Conservation (phyloP, 1,140 invertebrate genomes). For the Aphidius gifuensis region DNA sequence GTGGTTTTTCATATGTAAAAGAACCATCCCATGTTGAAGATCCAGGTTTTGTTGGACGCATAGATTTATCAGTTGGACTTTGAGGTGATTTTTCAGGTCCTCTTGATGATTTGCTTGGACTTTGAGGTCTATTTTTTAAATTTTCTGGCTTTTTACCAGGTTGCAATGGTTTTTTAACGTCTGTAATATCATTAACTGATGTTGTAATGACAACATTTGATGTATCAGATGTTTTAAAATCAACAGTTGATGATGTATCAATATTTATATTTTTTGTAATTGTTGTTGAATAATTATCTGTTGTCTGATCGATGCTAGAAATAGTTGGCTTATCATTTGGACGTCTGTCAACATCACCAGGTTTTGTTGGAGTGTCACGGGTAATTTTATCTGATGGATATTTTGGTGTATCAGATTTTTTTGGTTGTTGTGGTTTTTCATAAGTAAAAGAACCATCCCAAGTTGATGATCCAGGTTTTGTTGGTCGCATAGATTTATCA, state of each 20-base stretch:
- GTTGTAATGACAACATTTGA: conserved; percentile 19
- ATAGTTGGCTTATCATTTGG: conserved; percentile 7
- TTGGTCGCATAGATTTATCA: conserved; percentile 19
- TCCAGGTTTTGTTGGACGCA: conserved; percentile 24
- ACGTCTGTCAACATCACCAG: conserved; percentile 4
- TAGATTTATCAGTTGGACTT: conserved; percentile 24
- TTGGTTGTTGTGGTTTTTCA: conserved; percentile 21
- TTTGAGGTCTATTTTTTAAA: conserved; percentile 7
- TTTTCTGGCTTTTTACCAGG: conserved; percentile 13
- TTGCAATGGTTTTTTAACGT: neutral
- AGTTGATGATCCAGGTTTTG: conserved; percentile 27
- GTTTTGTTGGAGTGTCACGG: neutral
- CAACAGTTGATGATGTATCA: conserved; percentile 18
- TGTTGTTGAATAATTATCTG: conserved; percentile 11
- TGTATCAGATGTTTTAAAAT: conserved; percentile 14
- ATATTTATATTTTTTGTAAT: conserved; percentile 19
- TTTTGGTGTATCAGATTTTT: conserved; percentile 3
- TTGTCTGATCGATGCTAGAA: conserved; percentile 9
- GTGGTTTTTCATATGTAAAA: conserved; percentile 28
- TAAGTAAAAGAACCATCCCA: conserved; percentile 31
- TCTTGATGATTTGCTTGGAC: conserved; percentile 4
- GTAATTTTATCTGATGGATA: conserved; percentile 4
- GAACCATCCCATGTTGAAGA: conserved; percentile 31
- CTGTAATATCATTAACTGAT: conserved; percentile 13
- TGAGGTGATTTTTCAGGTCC: conserved; percentile 27